phyloP scores from a whole-genome alignment of 2,797 vertebrate genomes.

The Adelosebastes latens region DNA sequence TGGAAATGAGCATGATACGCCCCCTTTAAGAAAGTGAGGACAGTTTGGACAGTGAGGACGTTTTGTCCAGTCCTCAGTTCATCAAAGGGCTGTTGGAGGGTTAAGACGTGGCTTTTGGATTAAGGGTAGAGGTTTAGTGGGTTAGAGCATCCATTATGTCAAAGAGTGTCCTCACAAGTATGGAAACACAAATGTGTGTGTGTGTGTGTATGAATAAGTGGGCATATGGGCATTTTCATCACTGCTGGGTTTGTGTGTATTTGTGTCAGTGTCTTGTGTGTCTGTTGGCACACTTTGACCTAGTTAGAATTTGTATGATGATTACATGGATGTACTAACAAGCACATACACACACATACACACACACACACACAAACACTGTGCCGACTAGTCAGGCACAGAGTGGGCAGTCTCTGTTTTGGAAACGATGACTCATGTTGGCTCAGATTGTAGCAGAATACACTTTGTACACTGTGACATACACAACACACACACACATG shows the following conservation, averaged over 20 bases:
- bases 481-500: background rate
- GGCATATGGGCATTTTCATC: slow-evolving; percentile 2
- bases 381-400: slow-evolving; percentile 22
- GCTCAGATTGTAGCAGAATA: slow-evolving; percentile 25
- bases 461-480: background rate
- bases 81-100: background rate
- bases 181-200: background rate
- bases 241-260: slow-evolving; percentile 18
- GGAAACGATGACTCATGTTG: slow-evolving; percentile 62
- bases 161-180: background rate
- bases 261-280: background rate
- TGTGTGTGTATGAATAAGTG: background rate
- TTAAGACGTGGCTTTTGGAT: background rate
- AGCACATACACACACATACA: background rate
- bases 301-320: slow-evolving; percentile 8
- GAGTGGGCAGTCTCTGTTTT: slow-evolving; percentile 57
- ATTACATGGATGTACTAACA: background rate
- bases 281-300: slow-evolving; percentile 23
- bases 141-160: background rate
- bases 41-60: background rate
- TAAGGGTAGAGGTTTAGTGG: background rate
- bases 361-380: background rate
- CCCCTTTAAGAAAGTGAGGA: background rate
- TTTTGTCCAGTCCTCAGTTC: background rate
- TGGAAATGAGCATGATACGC: too few species aligned